These are phyloP conservation scores for Diacarnus erythraeanus DNA, from an alignment of 37 sponge, comb jelly and placozoan species.

Conservation along the genomic window DNA sequence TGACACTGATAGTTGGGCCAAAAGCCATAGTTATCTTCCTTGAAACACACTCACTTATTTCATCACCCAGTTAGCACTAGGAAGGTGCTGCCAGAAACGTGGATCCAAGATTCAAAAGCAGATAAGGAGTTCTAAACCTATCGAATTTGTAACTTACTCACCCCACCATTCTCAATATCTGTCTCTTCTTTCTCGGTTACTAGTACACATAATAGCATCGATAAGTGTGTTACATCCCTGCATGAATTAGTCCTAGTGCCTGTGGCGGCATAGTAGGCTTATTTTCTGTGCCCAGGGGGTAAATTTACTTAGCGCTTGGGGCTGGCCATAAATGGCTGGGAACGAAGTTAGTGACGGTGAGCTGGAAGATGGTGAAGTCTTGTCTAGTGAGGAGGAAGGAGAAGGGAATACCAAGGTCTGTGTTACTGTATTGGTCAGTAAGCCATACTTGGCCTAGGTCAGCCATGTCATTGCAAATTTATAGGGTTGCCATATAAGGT, in stretches of 20 bases:
- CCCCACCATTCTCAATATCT: not conserved
- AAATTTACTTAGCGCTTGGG: not conserved
- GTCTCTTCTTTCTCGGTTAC: not conserved
- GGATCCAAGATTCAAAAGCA: not conserved
- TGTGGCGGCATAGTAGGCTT: not conserved
- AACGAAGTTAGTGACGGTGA: constrained; percentile 36
- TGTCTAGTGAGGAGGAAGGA: constrained; percentile 58
- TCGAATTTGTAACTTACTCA: not conserved
- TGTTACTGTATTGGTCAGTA: too few relatives aligned
- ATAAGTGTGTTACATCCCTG: too few relatives aligned
- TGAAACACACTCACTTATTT: constrained; percentile 15
- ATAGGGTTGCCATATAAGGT: constrained; percentile 6
- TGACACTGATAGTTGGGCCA: constrained; percentile 4
- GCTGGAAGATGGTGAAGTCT: constrained; percentile 65
- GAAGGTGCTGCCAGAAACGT: not conserved
- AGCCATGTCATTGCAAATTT: not conserved
- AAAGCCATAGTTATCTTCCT: not conserved
- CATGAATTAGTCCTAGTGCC: not conserved
- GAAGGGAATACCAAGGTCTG: constrained; percentile 6
- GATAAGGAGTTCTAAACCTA: not conserved
- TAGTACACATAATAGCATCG: not conserved
- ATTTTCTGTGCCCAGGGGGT: not conserved
- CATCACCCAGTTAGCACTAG: not conserved
- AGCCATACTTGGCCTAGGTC: not conserved
- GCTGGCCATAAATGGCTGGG: constrained; percentile 1